These are phyloP conservation scores for Smithornis capensis DNA, from an alignment of 2,113 vertebrate genomes.

Conservation along the genomic window DNA sequence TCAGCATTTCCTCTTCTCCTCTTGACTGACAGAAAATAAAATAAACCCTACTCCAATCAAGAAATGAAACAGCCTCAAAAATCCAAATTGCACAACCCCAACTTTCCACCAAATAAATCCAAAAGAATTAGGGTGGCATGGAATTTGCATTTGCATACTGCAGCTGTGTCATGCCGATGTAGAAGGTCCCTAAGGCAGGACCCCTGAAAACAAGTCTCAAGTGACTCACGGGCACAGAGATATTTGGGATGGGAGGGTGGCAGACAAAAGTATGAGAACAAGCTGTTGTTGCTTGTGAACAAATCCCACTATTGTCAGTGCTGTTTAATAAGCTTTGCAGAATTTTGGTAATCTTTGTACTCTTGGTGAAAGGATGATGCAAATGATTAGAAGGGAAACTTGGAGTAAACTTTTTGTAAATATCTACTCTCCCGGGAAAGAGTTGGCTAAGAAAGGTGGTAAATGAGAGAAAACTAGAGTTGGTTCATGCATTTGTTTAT, in stretches of 20 bases:
- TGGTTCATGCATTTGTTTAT: not conserved
- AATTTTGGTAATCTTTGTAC: not conserved
- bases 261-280: not conserved
- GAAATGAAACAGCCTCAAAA: not conserved
- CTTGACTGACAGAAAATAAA: not conserved
- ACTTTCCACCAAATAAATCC: not conserved
- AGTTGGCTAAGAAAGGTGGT: not conserved
- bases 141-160: not conserved
- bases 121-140: not conserved
- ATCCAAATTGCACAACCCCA: not conserved
- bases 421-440: not conserved
- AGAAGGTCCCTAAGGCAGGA: not conserved
- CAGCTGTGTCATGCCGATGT: not conserved
- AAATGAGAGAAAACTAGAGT: not conserved
- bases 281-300: fast-evolving
- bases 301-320: not conserved
- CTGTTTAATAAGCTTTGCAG: not conserved
- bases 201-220: not conserved
- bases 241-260: not conserved
- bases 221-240: fast-evolving
- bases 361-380: not conserved
- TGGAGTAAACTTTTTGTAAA: not conserved
- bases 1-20: not conserved
- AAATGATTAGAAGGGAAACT: not conserved
- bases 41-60: fast-evolving